These are phyloP conservation scores for Sarcophilus harrisii DNA, from an alignment of 2,797 vertebrate species.

Conservation along the genomic window DNA sequence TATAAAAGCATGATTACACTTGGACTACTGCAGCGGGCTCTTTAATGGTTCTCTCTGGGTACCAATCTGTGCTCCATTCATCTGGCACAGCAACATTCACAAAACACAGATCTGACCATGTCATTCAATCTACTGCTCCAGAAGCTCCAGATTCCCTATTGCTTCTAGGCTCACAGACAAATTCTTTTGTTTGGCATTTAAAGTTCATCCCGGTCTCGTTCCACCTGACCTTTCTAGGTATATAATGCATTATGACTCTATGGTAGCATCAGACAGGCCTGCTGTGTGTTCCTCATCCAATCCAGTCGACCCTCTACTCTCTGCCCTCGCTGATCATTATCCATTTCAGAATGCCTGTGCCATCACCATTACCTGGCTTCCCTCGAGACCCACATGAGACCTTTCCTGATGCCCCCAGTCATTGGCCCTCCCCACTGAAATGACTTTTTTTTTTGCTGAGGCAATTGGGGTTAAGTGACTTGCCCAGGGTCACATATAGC, in stretches of 20 bases:
- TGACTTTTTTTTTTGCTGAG: neutral
- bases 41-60: neutral
- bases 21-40: neutral
- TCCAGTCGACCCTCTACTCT: neutral
- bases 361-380: neutral
- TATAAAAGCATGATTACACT: neutral
- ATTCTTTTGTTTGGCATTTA: neutral
- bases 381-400: neutral
- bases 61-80: neutral
- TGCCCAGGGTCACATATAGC: too few species aligned
- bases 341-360: neutral
- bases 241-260: neutral
- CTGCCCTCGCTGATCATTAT: neutral
- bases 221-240: neutral
- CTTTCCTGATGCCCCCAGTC: too few species aligned
- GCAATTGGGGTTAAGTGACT: too few species aligned
- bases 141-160: neutral
- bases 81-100: neutral
- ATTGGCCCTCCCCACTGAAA: neutral
- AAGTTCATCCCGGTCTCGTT: neutral
- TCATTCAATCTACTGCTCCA: neutral
- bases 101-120: neutral
- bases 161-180: neutral
- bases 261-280: neutral
- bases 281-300: neutral